A percentile compares a stretch with the other conserved stretches of the same genome.
phyloP scores from a whole-genome alignment of 2,797 vertebrate species.

The Takifugu rubripes region DNA sequence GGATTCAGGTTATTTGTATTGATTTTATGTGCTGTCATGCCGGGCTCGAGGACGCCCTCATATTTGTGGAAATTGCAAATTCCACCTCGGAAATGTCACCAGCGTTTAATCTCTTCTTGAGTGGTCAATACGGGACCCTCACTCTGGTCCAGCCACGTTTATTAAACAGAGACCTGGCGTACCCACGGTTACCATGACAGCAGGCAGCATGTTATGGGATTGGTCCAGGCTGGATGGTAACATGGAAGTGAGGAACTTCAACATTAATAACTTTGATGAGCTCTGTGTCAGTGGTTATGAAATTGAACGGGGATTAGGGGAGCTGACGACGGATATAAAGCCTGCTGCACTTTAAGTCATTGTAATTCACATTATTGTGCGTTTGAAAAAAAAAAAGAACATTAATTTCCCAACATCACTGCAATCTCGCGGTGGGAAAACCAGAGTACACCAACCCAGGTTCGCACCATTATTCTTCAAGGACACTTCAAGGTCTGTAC shows the following conservation, averaged over 20 bases:
- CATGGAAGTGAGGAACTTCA: conserved; percentile 60
- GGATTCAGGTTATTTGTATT: conserved; percentile 99
- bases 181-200: conserved; percentile 73
- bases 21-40: conserved; percentile 97
- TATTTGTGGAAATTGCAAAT: conserved; percentile 99
- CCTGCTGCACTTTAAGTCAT: conserved; percentile 1
- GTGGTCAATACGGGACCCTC: conserved; percentile 86
- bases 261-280: conserved; percentile 63
- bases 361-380: conserved; percentile 7
- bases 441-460: conserved; percentile 23
- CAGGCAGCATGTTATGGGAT: conserved; percentile 16
- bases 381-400: conserved; percentile 1
- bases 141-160: conserved; percentile 68
- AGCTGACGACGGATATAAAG: conserved; percentile 47
- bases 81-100: conserved; percentile 98
- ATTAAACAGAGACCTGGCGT: conserved; percentile 81
- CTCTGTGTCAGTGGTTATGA: conserved; percentile 44
- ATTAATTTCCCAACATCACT: conserved; percentile 1
- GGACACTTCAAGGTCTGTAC: conserved; percentile 65
- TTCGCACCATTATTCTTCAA: conserved; percentile 54
- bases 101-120: conserved; percentile 89
- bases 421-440: not conserved
- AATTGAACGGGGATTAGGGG: conserved; percentile 35
- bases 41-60: conserved; percentile 86
- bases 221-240: conserved; percentile 50